phyloP scores from a whole-genome alignment of 1,140 invertebrate genomes.

The Aphaenogaster floridana region DNA sequence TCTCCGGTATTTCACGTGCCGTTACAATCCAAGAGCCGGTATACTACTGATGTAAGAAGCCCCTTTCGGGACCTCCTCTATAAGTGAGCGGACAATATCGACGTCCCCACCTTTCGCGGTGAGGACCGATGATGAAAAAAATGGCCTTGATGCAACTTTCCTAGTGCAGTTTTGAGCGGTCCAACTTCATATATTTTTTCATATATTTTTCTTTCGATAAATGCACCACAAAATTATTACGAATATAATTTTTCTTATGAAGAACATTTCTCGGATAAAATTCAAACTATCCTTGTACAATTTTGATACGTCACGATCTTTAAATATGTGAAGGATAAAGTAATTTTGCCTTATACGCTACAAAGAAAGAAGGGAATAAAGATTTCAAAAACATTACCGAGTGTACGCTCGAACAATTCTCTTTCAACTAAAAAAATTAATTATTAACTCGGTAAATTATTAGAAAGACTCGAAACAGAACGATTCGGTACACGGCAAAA shows the following conservation, averaged over 20 bases:
- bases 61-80: neutral
- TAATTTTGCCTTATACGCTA: neutral
- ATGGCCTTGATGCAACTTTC: slow-evolving; percentile 59
- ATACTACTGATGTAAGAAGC: slow-evolving; percentile 54
- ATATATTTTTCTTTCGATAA: neutral
- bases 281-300: neutral
- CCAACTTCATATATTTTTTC: slow-evolving; percentile 9
- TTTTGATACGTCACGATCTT: neutral
- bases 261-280: neutral
- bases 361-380: neutral
- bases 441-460: neutral
- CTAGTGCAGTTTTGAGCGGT: neutral
- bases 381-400: neutral
- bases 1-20: slow-evolving; percentile 17
- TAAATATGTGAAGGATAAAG: neutral
- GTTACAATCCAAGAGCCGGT: slow-evolving; percentile 15
- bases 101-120: slow-evolving; percentile 9
- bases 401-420: neutral
- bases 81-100: slow-evolving; percentile 50
- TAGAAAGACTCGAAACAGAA: slow-evolving; percentile 5
- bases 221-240: neutral
- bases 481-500: neutral
- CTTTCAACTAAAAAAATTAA: neutral
- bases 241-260: neutral
- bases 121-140: slow-evolving; percentile 40